phyloP scores from a whole-genome alignment of 2,113 vertebrate species.

The Poecile atricapillus region DNA sequence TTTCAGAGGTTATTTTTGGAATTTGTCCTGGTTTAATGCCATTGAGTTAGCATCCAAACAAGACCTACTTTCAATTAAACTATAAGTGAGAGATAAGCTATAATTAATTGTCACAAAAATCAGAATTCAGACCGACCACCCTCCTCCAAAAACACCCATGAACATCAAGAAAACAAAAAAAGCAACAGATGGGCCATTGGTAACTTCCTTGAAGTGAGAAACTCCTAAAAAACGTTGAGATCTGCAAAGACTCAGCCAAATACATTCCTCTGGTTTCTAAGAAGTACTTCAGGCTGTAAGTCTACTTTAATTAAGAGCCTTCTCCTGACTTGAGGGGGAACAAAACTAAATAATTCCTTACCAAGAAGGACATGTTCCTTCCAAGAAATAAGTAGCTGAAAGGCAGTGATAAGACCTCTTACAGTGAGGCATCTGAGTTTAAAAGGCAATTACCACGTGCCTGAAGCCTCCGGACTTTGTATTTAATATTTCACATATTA shows the following conservation, averaged over 20 bases:
- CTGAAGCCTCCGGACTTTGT: background rate
- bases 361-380: background rate
- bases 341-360: slow-evolving; percentile 7
- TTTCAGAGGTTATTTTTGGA: background rate
- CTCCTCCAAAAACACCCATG: background rate
- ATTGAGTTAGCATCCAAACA: background rate
- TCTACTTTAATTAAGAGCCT: slow-evolving; percentile 19
- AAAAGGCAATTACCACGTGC: background rate
- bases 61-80: background rate
- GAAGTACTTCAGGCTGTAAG: background rate
- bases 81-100: background rate
- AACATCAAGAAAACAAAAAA: background rate
- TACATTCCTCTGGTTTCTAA: background rate
- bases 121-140: background rate
- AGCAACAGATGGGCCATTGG: background rate
- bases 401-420: background rate
- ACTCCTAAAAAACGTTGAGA: background rate
- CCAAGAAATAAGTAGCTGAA: slow-evolving; percentile 31
- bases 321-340: background rate
- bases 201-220: background rate
- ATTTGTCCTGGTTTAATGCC: background rate
- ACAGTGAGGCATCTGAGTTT: background rate
- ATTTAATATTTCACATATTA: background rate
- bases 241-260: background rate
- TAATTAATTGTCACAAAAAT: background rate